Evolutionary conservation across 2,113 vertebrate genomes (phyloP), one percentile per base, ranked within the genome.

Genomic region (Dasyprocta punctata): DNA sequence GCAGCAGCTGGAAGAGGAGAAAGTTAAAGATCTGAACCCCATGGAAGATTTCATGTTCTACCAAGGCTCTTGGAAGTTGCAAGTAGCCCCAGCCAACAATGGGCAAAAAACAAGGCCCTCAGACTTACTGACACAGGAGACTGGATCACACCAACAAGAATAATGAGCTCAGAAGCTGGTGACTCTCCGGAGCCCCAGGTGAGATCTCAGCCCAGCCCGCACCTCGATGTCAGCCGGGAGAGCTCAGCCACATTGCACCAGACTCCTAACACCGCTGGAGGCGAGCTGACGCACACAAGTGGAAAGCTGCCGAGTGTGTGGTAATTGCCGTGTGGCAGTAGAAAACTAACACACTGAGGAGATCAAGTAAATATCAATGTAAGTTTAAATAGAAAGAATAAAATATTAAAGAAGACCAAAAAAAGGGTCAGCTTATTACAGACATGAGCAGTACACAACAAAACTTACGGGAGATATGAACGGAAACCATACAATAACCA

Each of bases 321-420:
- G 49, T 81, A 58, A 75, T 69, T 60, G 47, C 73, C 61, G 60
- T 11, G 5, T 28, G 82, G 49, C 41, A 86, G 82, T 19, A 92
- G 41, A 83, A 95, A 94, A 54, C 61, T 54, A 47, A 92, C 63
- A 58, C 11, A 63, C 58, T 63, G 65, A 92, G 41, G 52, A 73
- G 78, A 14, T 36, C 61, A 90, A 67, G 86, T 90, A 69, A 92
- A 86, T n/a, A 49, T 38, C 36, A 58, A 12, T 56, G 52, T 71
- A 93, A 92, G 54, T 81, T 56, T 96, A n/a, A 95, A 84, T 38
- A 54, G 24, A 86, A 90, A 38, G 28, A 30, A 77, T 77, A 82
- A 78, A 41, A 69, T 82, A 86, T 52, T 67, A 61, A 63, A 86
- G 16, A 78, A 78, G 6, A 52, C 3, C 60, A 84, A 91, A 77